Evolutionary conservation across 2,113 vertebrate species (phyloP).

Genomic region (Aphyosemion australe): DNA sequence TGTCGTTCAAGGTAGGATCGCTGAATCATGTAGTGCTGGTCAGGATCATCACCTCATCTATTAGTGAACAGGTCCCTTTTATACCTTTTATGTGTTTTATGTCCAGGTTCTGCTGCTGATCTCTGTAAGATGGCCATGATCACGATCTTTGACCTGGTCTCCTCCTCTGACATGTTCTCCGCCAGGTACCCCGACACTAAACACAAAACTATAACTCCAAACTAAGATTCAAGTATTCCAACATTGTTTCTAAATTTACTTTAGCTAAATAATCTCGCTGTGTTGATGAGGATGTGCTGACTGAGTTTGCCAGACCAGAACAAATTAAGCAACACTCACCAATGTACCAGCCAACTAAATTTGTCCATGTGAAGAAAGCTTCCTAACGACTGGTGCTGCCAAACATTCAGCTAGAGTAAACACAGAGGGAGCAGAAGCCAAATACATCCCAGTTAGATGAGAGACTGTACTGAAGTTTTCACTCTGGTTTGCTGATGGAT

Average conservation of each 20-base stretch:
- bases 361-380: slow-evolving; percentile 7
- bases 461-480: slow-evolving; percentile 1
- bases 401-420: slow-evolving; percentile 37
- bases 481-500: background rate
- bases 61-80: background rate
- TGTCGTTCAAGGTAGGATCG: slow-evolving; percentile 86
- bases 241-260: background rate
- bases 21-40: background rate
- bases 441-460: slow-evolving; percentile 4
- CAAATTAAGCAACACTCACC: slow-evolving; percentile 3
- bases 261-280: background rate
- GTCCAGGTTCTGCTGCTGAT: slow-evolving; percentile 89
- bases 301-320: slow-evolving; percentile 8
- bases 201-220: background rate
- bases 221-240: background rate
- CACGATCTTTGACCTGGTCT: slow-evolving; percentile 82
- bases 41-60: too few relatives aligned
- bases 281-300: slow-evolving; percentile 12
- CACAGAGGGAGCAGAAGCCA: slow-evolving; percentile 23
- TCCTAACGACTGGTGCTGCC: slow-evolving; percentile 11
- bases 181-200: slow-evolving; percentile 80
- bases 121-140: slow-evolving; percentile 96
- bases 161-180: slow-evolving; percentile 76
- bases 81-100: background rate
- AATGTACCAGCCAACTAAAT: slow-evolving; percentile 20